Conservation (phyloP, 1,140 invertebrate genomes). For the Batillaria attramentaria region DNA sequence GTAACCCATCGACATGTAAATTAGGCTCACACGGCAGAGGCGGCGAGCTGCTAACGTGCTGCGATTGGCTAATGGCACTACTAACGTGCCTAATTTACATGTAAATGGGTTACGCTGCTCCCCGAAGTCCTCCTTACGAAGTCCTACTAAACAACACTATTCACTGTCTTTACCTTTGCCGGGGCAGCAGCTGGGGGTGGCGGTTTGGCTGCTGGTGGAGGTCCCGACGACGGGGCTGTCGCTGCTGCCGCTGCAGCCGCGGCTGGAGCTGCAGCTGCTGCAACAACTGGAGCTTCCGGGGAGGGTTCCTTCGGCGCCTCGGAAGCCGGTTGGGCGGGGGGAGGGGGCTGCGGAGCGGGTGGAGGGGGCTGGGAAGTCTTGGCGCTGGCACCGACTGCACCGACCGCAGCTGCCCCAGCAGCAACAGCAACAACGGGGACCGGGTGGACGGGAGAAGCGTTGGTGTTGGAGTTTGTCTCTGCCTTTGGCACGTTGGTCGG, state of each 20-base stretch:
- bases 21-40: too few species aligned
- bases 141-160: too few species aligned
- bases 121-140: too few species aligned
- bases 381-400: background rate
- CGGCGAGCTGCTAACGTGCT: too few species aligned
- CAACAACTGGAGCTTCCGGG: background rate
- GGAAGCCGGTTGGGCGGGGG: background rate
- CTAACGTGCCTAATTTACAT: too few species aligned
- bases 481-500: too few species aligned
- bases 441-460: background rate
- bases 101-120: too few species aligned
- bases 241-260: background rate
- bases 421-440: background rate
- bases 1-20: too few species aligned
- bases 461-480: too few species aligned
- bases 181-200: background rate
- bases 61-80: too few species aligned
- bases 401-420: background rate
- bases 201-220: background rate
- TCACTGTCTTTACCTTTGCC: background rate
- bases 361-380: background rate
- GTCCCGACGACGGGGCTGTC: too few species aligned
- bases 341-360: background rate
- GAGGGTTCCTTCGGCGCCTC: background rate
- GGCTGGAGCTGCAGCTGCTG: background rate